Evolutionary conservation across 2,113 vertebrate species (phyloP), one percentile per base, ranked within the genome.

Genomic region (Columba janthina): DNA sequence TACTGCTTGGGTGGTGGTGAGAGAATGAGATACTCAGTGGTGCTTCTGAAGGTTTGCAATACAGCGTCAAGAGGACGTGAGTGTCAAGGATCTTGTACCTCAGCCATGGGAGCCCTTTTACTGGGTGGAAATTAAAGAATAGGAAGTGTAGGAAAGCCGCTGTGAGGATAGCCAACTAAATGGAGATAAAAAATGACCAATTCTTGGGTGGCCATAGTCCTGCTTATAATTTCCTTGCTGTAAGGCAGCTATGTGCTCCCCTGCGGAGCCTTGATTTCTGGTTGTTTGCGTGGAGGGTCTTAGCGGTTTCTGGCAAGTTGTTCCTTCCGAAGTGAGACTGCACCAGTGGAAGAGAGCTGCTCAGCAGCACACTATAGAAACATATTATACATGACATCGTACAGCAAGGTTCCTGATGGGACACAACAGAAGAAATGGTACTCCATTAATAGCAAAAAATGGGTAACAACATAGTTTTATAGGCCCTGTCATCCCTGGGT

Each of bases 361-460:
- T 91, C 66, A 85, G 70, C 70, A 54, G 44, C n/a, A 24, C 58
- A 28, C 32, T 78, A 15, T 31, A 40, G 72, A 87, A 89, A 64
- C 87, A 61, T 32, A 51, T 93, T 77, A 67, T 53, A 78, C 24
- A 40, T 89, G 34, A 75, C 57, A 64, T 29, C 11, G 57, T 86
- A 32, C 72, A 67, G 38, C 53, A 51, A 71, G 32, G 60, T 44
- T 92, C 69, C 73, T 78, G 76, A 44, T 0, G 11, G 50, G 61
- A 89, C 92, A 72, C 75, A 88, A 82, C 34, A 78, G 76, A 67
- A 78, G 60, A 83, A 89, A n/a, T 84, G 44, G 57, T 0, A 1
- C 48, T 87, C 66, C 89, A 75, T 85, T 87, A 87, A 61, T 24
- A 78, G 73, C 61, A 93, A 46, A 87, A 90, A 92, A 84, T 22